Percentiles rank a stretch among this genome's conserved stretches.
phyloP scores from a whole-genome alignment of 2,797 vertebrate species.

The Coregonus ussuriensis region DNA sequence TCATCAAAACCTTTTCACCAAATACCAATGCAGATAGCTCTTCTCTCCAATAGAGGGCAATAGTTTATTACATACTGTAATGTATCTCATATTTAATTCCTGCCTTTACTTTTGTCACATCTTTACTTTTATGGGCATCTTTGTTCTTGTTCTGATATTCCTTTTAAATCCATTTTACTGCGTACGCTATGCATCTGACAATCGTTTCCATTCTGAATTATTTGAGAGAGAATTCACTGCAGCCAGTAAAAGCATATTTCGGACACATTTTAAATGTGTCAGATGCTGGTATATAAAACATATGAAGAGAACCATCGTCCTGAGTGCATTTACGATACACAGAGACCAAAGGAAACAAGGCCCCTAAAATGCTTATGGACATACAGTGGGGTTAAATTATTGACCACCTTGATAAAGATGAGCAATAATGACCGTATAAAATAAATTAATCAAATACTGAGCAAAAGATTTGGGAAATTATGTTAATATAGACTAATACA shows the following conservation, averaged over 20 bases:
- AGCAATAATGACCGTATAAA: too few relatives aligned
- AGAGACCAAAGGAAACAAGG: background rate
- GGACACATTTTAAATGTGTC: background rate
- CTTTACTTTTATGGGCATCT: constrained; percentile 31
- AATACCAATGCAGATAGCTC: constrained; percentile 68
- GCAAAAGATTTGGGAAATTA: too few relatives aligned
- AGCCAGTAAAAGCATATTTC: background rate
- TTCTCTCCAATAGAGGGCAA: constrained; percentile 82
- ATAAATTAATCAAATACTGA: too few relatives aligned
- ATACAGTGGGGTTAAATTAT: too few relatives aligned
- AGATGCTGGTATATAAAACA: background rate
- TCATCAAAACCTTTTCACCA: constrained; percentile 7
- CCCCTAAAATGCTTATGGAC: background rate
- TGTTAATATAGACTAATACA: too few relatives aligned
- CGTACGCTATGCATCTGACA: background rate
- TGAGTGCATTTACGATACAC: background rate
- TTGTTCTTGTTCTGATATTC: constrained; percentile 28
- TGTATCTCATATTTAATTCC: constrained; percentile 41
- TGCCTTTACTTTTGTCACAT: constrained; percentile 34
- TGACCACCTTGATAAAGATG: too few relatives aligned
- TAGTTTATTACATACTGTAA: constrained; percentile 72
- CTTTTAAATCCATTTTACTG: background rate
- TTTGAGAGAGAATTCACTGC: background rate
- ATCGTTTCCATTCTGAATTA: background rate
- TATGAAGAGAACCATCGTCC: background rate